Evolutionary conservation across 1,140 invertebrate species (phyloP).

Genomic region (Musca domestica): DNA sequence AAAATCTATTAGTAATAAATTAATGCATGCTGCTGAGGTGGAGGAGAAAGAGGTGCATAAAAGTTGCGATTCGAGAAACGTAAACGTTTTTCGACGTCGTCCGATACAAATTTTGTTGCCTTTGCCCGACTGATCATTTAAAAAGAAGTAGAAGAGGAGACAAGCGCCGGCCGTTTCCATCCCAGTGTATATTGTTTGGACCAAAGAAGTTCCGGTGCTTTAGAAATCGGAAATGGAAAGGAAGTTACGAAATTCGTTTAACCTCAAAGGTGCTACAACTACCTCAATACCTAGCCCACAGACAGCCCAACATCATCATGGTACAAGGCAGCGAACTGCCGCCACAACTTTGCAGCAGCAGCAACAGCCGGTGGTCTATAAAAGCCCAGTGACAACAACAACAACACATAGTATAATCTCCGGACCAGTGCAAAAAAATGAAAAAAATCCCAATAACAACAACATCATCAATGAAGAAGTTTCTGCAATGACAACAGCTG

Average conservation of each 20-base stretch:
- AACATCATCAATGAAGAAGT: not conserved
- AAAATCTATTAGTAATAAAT: too few relatives aligned
- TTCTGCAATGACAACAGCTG: not conserved
- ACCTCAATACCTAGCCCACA: not conserved
- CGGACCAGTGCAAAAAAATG: constrained; percentile 2
- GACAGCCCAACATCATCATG: not conserved
- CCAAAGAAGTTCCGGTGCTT: too few relatives aligned
- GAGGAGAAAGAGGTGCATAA: too few relatives aligned
- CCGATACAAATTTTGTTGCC: too few relatives aligned
- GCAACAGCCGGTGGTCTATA: not conserved
- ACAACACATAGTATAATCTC: not conserved
- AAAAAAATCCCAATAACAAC: constrained; percentile 4
- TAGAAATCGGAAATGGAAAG: not conserved
- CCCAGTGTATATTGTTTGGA: too few relatives aligned
- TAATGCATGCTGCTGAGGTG: too few relatives aligned
- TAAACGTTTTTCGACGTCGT: too few relatives aligned
- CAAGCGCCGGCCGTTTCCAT: too few relatives aligned
- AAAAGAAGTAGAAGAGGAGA: too few relatives aligned
- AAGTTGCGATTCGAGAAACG: too few relatives aligned
- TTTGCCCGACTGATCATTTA: too few relatives aligned
- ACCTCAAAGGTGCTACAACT: constrained; percentile 4
- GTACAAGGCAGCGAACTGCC: constrained; percentile 4
- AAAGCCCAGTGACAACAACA: not conserved
- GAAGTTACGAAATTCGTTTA: not conserved
- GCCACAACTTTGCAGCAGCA: not conserved